These are phyloP conservation scores for Toxotes lorentzi DNA, from an alignment of 2,797 vertebrate genomes.

Conservation along the genomic window DNA sequence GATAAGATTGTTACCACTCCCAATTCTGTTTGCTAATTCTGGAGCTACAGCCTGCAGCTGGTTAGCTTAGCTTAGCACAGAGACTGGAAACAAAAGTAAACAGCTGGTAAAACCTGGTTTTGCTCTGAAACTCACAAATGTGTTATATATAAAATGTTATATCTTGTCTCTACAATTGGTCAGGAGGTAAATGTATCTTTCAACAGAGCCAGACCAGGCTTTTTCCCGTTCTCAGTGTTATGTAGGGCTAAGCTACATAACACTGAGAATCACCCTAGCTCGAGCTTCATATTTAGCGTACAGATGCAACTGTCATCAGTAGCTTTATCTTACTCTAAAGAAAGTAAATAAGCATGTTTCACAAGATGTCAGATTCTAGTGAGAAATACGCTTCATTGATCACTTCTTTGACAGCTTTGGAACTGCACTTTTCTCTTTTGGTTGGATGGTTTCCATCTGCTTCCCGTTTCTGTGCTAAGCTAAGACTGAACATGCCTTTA, in stretches of 20 bases:
- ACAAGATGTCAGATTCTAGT: neutral
- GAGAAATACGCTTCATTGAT: neutral
- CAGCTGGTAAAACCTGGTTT: neutral
- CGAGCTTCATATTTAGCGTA: neutral
- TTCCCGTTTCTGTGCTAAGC: constrained; percentile 3
- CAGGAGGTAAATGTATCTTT: neutral
- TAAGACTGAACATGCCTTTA: neutral
- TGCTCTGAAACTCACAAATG: too few species aligned
- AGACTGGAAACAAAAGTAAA: too few species aligned
- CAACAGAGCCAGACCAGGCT: neutral
- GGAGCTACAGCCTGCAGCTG: too few species aligned
- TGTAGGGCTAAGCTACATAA: constrained; percentile 14
- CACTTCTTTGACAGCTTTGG: neutral
- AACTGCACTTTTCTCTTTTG: neutral
- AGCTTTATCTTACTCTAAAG: neutral
- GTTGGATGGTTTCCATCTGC: neutral
- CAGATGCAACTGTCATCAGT: neutral
- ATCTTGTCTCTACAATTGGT: neutral
- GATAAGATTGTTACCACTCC: neutral
- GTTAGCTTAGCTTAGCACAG: neutral
- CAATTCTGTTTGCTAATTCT: too few species aligned
- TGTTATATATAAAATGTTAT: neutral
- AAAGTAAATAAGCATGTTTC: too few species aligned
- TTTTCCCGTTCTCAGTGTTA: neutral
- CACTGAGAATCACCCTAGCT: too few species aligned